Base-by-base conservation (phyloP, 1,140 invertebrate species). In the Drosophila baimaii region DNA sequence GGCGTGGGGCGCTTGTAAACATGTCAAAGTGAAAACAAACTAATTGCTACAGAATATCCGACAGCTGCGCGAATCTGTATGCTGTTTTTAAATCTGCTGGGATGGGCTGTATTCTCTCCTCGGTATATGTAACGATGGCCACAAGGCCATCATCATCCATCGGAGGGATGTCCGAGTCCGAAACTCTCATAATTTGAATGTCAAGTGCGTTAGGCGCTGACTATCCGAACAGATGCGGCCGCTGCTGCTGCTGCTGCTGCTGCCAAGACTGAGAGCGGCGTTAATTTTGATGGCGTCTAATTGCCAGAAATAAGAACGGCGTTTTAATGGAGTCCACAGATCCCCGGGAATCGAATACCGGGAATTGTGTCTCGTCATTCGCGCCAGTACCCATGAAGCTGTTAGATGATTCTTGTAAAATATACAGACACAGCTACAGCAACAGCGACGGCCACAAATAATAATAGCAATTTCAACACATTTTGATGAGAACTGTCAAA, bases 401-500 rank as follows among this genome's bases (percentile, higher is more conserved):
- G 84, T 71, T 77, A 55, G 83, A 86, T 86, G 83, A 86, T 86
- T 88, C 68, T 86, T 86, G 83, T 86, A 88, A 86, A 79, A 66
- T 70, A 35, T 19, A 8, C 49, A 33, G 27, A 37, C 6, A 37
- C n/a, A 39, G 35, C 51, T 15, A 43, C n/a, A 31, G 41, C 51
- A 35, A 72, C 52, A 61, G 72, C 65, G 58, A 73, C 46, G 47
- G 62, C 77, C 54, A 75, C 43, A 52, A 62, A 77, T 69, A 81
- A 79, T 78, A 79, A 86, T 83, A 83, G 73, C 39, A 70, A 88
- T 88, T 88, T 88, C 83, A 88, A 89, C 83, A 89, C 83, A 80
- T 89, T 83, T 71, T 88, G 84, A 89, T 88, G 84, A 70, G 84
- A 88, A 89, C 84, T 88, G 83, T 88, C 83, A 89, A 89, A 66